Evolutionary conservation across 2,113 vertebrate species (phyloP), one percentile per base, ranked within the genome.

Genomic region (Dipodomys ordii): DNA sequence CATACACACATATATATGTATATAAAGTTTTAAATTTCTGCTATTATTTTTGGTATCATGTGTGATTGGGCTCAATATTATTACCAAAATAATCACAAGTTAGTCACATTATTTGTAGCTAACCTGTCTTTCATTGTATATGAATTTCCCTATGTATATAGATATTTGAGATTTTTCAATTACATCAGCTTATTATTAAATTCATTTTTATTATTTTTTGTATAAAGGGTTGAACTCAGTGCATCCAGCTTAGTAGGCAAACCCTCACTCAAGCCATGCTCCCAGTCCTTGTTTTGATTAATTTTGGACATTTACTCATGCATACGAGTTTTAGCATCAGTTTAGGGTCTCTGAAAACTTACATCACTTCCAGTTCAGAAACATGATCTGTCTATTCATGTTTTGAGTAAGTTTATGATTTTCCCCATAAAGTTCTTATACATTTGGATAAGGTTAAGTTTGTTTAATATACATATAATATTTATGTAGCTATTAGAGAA

Each of bases 51-150:
- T 60, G 30, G 11, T 60, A 64, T 53, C 79, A 6, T 78, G 8
- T 87, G 64, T 92, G 67, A n/a, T 65, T 92, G 67, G n/a, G n/a
- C 68, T 44, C 3, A 83, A 0, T 90, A 78, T 28, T 80, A 4
- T 87, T 94, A 88, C n/a, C 32, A 84, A 88, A 88, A 67, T 78
- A 32, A 32, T 80, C 68, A 23, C 64, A 23, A 92, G 0, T 57
- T 73, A 46, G 19, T 22, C 8, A 23, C 25, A 68, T 16, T 30
- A 62, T 76, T 81, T 94, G 49, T 62, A 18, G 30, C 30, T 81
- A 39, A 19, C 65, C 74, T 74, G 1, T 77, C n/a, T 7, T 69
- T 88, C 19, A 19, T 74, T 4, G 1, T 93, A 5, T 94, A 8
- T 90, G 79, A 92, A 64, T 74, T 65, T 20, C 2, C 32, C 3